Evolutionary conservation across 53 echinoderm and acorn worm species (phyloP).

Genomic region (Antedon mediterranea): DNA sequence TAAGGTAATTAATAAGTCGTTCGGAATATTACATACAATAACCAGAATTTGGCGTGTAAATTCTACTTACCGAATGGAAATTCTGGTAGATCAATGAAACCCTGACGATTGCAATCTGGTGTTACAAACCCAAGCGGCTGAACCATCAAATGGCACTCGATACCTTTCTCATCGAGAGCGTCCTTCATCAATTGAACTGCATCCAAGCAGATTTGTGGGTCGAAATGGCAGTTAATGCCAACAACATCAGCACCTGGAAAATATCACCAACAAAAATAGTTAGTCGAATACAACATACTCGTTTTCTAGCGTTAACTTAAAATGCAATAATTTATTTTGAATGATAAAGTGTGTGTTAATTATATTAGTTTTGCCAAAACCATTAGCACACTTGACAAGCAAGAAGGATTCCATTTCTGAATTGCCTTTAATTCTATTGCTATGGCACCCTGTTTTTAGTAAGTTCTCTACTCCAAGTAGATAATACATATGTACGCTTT

Average conservation of each 20-base stretch:
- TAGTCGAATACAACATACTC: no score
- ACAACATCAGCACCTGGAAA: constrained; percentile 56
- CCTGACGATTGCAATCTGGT: constrained; percentile 13
- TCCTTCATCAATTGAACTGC: constrained; percentile 62
- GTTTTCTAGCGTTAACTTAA: no score
- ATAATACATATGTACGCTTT: no score
- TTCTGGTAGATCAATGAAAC: constrained; percentile 43
- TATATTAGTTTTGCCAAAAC: no score
- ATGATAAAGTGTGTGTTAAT: no score
- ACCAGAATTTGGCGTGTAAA: background rate
- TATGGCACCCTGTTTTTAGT: no score
- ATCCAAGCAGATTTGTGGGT: constrained; percentile 38
- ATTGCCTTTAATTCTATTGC: no score
- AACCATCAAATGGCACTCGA: constrained; percentile 33
- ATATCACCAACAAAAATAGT: background rate
- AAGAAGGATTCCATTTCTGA: no score
- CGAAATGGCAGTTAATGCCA: constrained; percentile 88
- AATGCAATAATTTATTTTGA: no score
- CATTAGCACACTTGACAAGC: no score
- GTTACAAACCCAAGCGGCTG: constrained; percentile 47
- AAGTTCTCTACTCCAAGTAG: no score
- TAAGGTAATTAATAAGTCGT: no score
- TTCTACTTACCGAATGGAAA: constrained; percentile 47
- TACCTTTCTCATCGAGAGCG: constrained; percentile 45
- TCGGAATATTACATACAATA: background rate